Evolutionary conservation across 1,140 invertebrate species (phyloP), one percentile per base, ranked within the genome.

Genomic region (Neodiprion fabricii): DNA sequence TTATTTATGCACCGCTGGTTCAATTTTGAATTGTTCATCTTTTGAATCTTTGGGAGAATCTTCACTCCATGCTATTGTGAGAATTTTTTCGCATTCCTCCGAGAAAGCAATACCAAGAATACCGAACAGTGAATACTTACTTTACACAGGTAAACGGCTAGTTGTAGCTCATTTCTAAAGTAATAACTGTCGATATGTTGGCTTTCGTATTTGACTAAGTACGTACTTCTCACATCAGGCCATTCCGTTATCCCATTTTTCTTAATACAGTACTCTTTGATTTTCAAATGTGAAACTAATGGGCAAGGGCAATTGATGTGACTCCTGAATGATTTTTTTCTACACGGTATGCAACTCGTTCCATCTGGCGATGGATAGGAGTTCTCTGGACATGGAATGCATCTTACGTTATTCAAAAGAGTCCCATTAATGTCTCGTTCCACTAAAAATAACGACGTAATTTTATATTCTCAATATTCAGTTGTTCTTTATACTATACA

Each of bases 61-160:
- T 40, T 40, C 28, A 40, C 28, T 40, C 28, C 28, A 40, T 40
- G 5, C 5, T 40, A 40, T 40, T 40, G 5, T 3, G 5, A 0
- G 28, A 40, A 40, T 75, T 73, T 53, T 23, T 73, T 67, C 48
- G 17, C 68, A 49, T 79, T 72, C 2, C 50, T 47, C 9, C 48
- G 70, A 61, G 11, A 21, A 77, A 70, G 49, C 28, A 14, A 53
- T 70, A 12, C 28, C 71, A 8, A 78, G 61, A 70, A 70, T 23
- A 40, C 28, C 1, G 5, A 68, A 69, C 70, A 74, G 75, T 40
- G 50, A 50, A 53, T 71, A 72, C 74, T 80, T 86, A 91, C 91
- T 76, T 90, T 85, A 79, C 92, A 93, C 75, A 90, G 82, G 47
- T 88, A 85, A 73, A 87, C 79, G 8, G 89, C 83, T 50, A 88